Base-by-base conservation (phyloP, 2,888 invertebrate species). In the Homarus gammarus region DNA sequence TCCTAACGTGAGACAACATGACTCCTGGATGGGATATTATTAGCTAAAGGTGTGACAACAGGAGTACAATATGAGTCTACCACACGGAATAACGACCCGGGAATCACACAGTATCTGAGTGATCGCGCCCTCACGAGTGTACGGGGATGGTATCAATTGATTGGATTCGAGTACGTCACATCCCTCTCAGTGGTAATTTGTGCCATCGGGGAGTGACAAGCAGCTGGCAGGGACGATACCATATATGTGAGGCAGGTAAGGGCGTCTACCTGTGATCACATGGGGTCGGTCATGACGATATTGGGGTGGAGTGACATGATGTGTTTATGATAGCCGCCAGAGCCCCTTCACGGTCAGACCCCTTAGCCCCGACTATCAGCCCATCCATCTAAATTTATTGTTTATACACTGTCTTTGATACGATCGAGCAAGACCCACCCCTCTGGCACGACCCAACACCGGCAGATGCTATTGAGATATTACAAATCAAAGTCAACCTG, bases 401-500 rank as follows among this genome's bases (percentile, higher is more conserved):
- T 64, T 64, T 64, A 64, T 64, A 27, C 27, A 64, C 8, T 22
- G 64, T 27, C 64, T 22, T n/a, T 12, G 64, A 64, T 64, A 64
- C 0, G 27, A 64, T 27, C 27, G n/a, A 22, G 64, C 56, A 27
- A 22, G 27, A 64, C 51, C 31, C n/a, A 22, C n/a, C n/a, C 38
- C 6, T 38, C 79, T 61, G 49, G 38, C 38, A 38, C 40, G 79
- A 38, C 79, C 64, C 79, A 79, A 38, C 79, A 79, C 15, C 36
- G 36, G 61, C 36, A 61, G 61, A 61, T 61, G 27, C 36, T 61
- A 79, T 64, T 79, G 79, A 79, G 79, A 79, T 79, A 79, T 79
- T 79, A 64, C 61, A 79, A 79, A 79, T 79, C 61, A 79, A 79
- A 61, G n/a, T 61, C 40, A 79, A 38, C 79, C 79, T 61, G 49